These are phyloP conservation scores for Clinocottus analis DNA, from an alignment of 2,113 vertebrate genomes.

Conservation along the genomic window DNA sequence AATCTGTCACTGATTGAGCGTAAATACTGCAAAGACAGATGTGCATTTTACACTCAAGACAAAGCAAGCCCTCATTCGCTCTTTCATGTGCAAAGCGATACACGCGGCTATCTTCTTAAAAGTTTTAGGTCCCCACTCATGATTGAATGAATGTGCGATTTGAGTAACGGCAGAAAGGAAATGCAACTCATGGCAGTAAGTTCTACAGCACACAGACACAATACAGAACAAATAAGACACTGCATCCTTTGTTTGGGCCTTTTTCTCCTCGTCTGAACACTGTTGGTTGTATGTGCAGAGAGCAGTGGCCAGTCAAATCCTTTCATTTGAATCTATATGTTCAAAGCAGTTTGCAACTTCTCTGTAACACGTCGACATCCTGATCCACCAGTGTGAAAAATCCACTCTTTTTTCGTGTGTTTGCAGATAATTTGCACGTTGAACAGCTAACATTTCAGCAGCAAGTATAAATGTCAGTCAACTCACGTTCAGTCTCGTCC, in stretches of 20 bases:
- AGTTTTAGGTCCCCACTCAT: background rate
- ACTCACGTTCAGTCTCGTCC: background rate
- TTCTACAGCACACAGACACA: background rate
- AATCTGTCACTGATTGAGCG: conserved; percentile 47
- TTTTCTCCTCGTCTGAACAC: too few species aligned
- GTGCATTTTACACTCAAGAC: conserved; percentile 40
- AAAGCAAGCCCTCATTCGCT: conserved; percentile 25
- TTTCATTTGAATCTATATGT: background rate
- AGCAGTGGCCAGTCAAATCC: background rate
- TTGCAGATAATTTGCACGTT: background rate
- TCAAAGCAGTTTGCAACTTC: background rate
- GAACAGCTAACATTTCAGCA: background rate
- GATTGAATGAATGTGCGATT: background rate
- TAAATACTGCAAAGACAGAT: conserved; percentile 31
- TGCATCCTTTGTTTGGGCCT: background rate
- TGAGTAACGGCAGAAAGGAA: background rate
- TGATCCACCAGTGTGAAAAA: background rate
- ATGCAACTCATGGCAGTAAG: background rate
- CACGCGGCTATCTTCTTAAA: background rate
- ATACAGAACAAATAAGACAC: background rate
- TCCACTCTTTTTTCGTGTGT: background rate
- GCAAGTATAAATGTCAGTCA: background rate
- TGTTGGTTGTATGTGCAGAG: background rate
- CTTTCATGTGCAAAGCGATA: conserved; percentile 3
- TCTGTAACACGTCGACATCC: background rate